phyloP scores from a whole-genome alignment of 37 sponge, comb jelly and placozoan species.

The Axinella damicornis region DNA sequence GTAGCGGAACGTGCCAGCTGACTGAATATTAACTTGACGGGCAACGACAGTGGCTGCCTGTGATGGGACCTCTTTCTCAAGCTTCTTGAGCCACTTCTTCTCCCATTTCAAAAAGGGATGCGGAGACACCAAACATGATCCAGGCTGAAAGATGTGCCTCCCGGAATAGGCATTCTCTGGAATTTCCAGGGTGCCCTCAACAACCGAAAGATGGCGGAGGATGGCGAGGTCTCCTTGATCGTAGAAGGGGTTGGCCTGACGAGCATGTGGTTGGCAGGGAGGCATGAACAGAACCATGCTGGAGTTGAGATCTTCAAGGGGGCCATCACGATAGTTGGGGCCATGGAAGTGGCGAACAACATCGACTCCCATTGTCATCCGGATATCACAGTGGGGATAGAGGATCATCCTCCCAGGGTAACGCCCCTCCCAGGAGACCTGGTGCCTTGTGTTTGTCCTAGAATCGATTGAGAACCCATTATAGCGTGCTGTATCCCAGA shows the following conservation, averaged over 20 bases:
- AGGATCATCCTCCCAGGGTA: conserved; percentile 72
- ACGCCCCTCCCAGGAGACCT: conserved; percentile 69
- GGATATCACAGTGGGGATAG: conserved; percentile 73
- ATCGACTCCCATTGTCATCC: conserved; percentile 41
- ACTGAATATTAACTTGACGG: conserved; percentile 26
- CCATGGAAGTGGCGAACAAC: conserved; percentile 77
- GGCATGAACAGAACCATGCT: conserved; percentile 64
- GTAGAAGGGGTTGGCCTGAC: not conserved
- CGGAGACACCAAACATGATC: conserved; percentile 27
- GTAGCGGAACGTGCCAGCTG: conserved; percentile 33
- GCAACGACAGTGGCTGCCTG: conserved; percentile 31
- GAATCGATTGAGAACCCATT: conserved; percentile 70
- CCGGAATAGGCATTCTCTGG: conserved; percentile 63
- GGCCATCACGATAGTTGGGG: conserved; percentile 5
- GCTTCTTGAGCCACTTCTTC: conserved; percentile 53
- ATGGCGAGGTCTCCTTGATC: conserved; percentile 54
- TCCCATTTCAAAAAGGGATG: conserved; percentile 63
- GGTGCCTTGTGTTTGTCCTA: conserved; percentile 54
- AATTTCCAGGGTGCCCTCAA: conserved; percentile 21
- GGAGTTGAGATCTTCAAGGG: conserved; percentile 53
- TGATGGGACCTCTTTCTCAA: conserved; percentile 60
- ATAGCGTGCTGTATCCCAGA: conserved; percentile 83
- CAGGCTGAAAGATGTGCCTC: conserved; percentile 53
- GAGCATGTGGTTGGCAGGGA: not conserved
- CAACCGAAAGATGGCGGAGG: conserved; percentile 50